Base-by-base conservation (phyloP, 2,113 vertebrate species). In the Aegypius monachus region DNA sequence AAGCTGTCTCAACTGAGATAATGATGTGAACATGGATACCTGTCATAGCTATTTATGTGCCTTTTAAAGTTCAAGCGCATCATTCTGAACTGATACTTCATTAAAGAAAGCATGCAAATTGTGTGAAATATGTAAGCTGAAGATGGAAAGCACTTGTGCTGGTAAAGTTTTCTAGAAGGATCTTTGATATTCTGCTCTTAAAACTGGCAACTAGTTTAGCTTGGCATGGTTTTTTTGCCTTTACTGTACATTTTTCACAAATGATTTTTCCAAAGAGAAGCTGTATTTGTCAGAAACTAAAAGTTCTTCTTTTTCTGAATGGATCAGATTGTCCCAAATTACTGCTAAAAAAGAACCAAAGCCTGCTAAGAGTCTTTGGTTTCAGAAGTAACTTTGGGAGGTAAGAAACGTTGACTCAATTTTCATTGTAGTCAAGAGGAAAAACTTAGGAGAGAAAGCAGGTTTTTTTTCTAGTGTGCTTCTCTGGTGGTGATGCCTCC, bases 1-100 rank as follows among this genome's bases (percentile, higher is more conserved):
- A 85, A 90, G 78, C 89, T 96, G 93, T 65, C 84, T 91, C 34
- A 48, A 26, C 43, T 61, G 81, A 91, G 95, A 95, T 96, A 95
- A 90, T 0, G 2, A 65, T 45, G 66, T 83, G 68, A 63, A 78
- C 55, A 8, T 40, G 85, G 52, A 58, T 96, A 90, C 90, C 88
- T 96, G 86, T 84, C 82, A 92, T 56, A 93, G 91, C 78, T 96
- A 18, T 84, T 93, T 87, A 20, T 67, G 56, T 79, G 52, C 43
- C 61, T 78, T 80, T 71, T 84, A 85, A 93, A 96, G 78, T 94
- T 96, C 66, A 95, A 74, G 56, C 47, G 5, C 43, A 18, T 91
- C 1, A 20, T 72, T 81, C 43, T 52, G 86, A 91, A n/a, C 52
- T 65, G 73, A 7, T 47, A 31, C 8, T 84, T 89, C 47, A 23